These are phyloP conservation scores for Porites cylindrica DNA, from an alignment of 92 coral and sea anemone genomes.

Conservation along the genomic window DNA sequence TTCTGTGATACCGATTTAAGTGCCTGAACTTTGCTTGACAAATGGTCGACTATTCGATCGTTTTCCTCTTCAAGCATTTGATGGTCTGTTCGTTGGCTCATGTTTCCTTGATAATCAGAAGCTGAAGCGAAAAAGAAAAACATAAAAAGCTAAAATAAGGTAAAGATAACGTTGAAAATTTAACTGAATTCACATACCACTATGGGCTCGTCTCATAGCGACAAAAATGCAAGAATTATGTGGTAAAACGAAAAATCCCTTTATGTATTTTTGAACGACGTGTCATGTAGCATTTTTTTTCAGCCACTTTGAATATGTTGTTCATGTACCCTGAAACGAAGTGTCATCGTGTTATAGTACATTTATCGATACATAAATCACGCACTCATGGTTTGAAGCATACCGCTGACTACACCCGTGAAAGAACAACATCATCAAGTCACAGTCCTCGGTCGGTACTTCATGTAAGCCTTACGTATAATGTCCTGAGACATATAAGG, in stretches of 20 bases:
- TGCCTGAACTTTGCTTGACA: conserved; percentile 95
- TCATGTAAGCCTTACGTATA: no score
- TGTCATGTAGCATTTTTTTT: conserved; percentile 35
- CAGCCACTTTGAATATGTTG: no score
- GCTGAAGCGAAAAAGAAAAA: conserved; percentile 16
- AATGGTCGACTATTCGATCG: conserved; percentile 77
- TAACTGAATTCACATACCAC: not conserved
- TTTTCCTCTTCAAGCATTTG: conserved; percentile 96
- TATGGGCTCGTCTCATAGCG: conserved; percentile 57
- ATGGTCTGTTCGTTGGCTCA: conserved; percentile 82
- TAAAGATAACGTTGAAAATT: not conserved
- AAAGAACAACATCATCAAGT: conserved; percentile 29
- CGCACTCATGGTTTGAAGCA: not conserved
- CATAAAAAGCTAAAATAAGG: not conserved
- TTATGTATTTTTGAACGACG: conserved; percentile 15
- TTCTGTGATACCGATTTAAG: conserved; percentile 83
- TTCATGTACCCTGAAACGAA: no score
- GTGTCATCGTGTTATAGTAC: no score
- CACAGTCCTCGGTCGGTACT: no score
- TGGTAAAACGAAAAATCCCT: conserved; percentile 16
- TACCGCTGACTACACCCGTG: conserved; percentile 56
- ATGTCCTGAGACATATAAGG: no score
- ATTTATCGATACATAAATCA: not conserved
- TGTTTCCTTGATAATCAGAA: conserved; percentile 67
- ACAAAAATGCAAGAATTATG: not conserved